phyloP scores from a whole-genome alignment of 1,140 invertebrate genomes.

The Ceratina australensis region DNA sequence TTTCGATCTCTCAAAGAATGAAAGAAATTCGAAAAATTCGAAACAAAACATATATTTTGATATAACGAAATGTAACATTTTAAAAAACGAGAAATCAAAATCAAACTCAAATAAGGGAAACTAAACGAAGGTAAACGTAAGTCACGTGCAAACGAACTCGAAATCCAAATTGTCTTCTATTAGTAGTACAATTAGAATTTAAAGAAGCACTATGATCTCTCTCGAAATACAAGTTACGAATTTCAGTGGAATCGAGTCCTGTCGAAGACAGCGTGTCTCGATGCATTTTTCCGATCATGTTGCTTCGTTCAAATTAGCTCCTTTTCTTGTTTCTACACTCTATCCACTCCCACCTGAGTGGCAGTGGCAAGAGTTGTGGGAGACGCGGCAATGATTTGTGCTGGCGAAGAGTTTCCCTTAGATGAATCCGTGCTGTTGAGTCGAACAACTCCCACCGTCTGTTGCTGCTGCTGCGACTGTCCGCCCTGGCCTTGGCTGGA shows the following conservation, averaged over 20 bases:
- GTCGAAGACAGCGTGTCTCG: background rate
- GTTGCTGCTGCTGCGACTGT: slow-evolving; percentile 73
- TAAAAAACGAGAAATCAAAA: slow-evolving; percentile 38
- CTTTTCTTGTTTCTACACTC: slow-evolving; percentile 53
- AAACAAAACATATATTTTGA: too few relatives aligned
- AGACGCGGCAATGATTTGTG: slow-evolving; percentile 81
- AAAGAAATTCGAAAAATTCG: slow-evolving; percentile 33
- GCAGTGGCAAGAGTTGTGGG: slow-evolving; percentile 82
- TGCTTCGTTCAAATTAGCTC: slow-evolving; percentile 25
- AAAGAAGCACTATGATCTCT: slow-evolving; percentile 39
- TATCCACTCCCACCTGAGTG: slow-evolving; percentile 85
- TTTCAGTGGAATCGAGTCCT: background rate
- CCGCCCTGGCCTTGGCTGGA: slow-evolving; percentile 70
- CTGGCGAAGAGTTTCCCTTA: slow-evolving; percentile 80
- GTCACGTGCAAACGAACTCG: slow-evolving; percentile 43
- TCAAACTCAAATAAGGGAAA: slow-evolving; percentile 79
- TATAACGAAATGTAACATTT: slow-evolving; percentile 12
- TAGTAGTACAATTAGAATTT: slow-evolving; percentile 28
- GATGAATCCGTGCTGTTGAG: slow-evolving; percentile 81
- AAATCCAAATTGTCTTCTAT: slow-evolving; percentile 41
- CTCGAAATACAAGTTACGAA: background rate
- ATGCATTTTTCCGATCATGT: slow-evolving; percentile 2
- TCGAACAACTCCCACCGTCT: slow-evolving; percentile 84
- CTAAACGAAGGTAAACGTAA: slow-evolving; percentile 68
- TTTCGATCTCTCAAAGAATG: background rate